A percentile compares a stretch with the other conserved stretches of the same genome.
These are phyloP conservation scores for Axinella damicornis DNA, from an alignment of 37 sponge, comb jelly and placozoan species.

Conservation along the genomic window DNA sequence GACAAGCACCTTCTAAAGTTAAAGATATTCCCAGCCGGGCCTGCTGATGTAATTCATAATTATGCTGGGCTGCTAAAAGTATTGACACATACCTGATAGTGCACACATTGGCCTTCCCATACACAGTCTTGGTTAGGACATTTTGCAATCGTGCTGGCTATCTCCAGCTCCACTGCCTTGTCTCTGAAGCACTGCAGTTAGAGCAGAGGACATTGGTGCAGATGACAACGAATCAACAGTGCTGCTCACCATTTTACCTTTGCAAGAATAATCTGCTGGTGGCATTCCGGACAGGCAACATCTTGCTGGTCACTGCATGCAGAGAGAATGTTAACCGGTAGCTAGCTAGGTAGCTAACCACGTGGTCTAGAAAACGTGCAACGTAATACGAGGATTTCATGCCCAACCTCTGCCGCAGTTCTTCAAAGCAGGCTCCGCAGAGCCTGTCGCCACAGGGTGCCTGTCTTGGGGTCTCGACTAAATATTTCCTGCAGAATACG, in stretches of 20 bases:
- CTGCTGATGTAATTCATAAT: background rate
- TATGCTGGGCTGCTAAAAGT: background rate
- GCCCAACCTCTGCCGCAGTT: background rate
- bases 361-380: too few relatives aligned
- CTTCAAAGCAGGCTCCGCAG: conserved; percentile 11
- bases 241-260: too few relatives aligned
- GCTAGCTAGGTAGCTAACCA: too few relatives aligned
- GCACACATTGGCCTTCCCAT: conserved; percentile 19
- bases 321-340: too few relatives aligned
- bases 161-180: conserved; percentile 16
- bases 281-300: too few relatives aligned
- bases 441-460: conserved; percentile 20
- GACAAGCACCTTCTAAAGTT: too few relatives aligned
- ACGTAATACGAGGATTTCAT: too few relatives aligned
- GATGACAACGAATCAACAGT: too few relatives aligned
- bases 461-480: conserved; percentile 2
- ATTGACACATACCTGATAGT: background rate
- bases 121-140: conserved; percentile 23
- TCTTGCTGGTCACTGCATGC: too few relatives aligned
- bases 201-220: too few relatives aligned
- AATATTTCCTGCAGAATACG: background rate
- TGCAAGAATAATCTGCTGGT: too few relatives aligned
- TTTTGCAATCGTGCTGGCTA: background rate
- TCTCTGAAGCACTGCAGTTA: conserved; percentile 19
- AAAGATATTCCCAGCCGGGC: too few relatives aligned